A percentile compares a stretch with the other conserved stretches of the same genome.
Evolutionary conservation across 35 echinoderm and acorn worm genomes (phyloP).

Genomic region (Eucidaris tribuloides): DNA sequence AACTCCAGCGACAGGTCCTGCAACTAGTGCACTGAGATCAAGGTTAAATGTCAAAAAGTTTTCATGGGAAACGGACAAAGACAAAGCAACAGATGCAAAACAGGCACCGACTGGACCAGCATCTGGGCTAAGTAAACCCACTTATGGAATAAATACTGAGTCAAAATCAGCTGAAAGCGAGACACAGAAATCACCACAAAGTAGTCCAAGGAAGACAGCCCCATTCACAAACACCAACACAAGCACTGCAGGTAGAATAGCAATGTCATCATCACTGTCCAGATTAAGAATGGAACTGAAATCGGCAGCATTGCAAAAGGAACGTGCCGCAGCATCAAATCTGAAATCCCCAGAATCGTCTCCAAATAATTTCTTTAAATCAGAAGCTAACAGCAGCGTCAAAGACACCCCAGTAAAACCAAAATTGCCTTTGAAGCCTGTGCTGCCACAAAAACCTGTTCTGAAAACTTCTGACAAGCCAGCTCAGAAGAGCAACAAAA

Average conservation of each 20-base stretch:
- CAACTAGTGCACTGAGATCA: neutral
- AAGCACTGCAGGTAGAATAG: neutral
- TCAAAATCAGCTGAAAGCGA: neutral
- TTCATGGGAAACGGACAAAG: conserved; percentile 46
- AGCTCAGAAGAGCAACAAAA: neutral
- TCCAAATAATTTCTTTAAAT: too few species aligned
- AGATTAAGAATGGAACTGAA: conserved; percentile 2
- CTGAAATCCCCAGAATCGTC: too few species aligned
- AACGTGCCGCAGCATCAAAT: too few species aligned
- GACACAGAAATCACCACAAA: neutral
- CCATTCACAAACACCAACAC: too few species aligned
- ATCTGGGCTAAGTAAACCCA: neutral
- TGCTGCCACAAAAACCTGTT: neutral
- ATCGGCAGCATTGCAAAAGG: neutral
- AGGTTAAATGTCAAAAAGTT: conserved; percentile 54
- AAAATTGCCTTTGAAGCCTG: neutral
- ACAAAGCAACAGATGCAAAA: neutral
- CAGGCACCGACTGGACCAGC: neutral
- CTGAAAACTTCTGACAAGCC: neutral
- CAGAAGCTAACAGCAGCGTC: conserved; percentile 15
- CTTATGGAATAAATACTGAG: neutral
- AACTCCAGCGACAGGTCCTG: neutral
- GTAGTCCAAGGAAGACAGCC: neutral
- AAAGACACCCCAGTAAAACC: neutral
- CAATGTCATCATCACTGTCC: conserved; percentile 1